Evolutionary conservation across 2,113 vertebrate species (phyloP), one percentile per base, ranked within the genome.

Genomic region (Kobus ellipsiprymnus): DNA sequence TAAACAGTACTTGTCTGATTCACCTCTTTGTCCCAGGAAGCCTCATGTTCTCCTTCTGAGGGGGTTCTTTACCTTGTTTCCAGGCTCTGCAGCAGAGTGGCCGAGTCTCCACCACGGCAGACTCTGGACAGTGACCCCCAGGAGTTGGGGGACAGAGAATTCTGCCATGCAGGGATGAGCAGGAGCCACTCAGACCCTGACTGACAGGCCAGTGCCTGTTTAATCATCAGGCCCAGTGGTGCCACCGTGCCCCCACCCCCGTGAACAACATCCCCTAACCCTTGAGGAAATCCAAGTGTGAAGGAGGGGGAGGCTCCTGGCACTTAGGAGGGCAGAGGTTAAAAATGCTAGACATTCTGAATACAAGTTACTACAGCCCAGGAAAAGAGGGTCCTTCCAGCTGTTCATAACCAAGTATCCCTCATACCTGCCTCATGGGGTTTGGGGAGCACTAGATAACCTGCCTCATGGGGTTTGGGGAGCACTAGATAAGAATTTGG

Each of bases 171-270:
- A 50, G 36, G 14, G 11, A 1, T 52, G 1, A 8, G 13, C 7
- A 23, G 71, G 46, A 81, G 55, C n/a, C 25, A 23, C 85, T 81
- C 17, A 19, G 64, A 17, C 40, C 12, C 50, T 54, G 55, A 97
- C 0, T 44, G 77, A 57, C 52, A 12, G 30, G 19, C 46, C 54
- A 64, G 40, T 14, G 23, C 36, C 50, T n/a, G 21, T 50, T 64
- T 25, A 13, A 4, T 17, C 46, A 11, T 7, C 19, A 87, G 54
- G 40, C 19, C 60, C 0, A 0, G 9, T 1, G 54, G 10, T 25
- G 48, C 33, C 27, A 2, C 12, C 3, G 2, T 8, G 4, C 11
- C 7, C 67, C 5, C 0, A 0, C n/a, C 19, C 62, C n/a, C 10
- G 6, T 9, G 33, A 95, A 67, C 2, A 50, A 67, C 3, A 30